These are phyloP conservation scores for Acanthiza pusilla DNA, from an alignment of 2,797 vertebrate species.

Conservation along the genomic window DNA sequence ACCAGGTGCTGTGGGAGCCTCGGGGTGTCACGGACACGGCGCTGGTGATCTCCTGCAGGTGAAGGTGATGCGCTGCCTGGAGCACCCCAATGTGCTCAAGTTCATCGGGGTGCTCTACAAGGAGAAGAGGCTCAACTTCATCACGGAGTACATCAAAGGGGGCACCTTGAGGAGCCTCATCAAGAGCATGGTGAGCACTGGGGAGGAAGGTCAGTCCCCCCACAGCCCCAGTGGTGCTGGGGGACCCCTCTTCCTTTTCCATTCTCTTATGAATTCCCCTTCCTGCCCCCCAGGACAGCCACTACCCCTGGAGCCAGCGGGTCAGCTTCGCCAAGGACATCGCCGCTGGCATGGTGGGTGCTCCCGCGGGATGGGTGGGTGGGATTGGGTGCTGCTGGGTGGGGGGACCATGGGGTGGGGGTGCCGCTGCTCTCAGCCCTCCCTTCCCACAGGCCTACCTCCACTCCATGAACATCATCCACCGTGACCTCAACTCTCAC, in stretches of 20 bases:
- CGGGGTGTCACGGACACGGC: rapidly evolving
- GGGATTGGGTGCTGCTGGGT: background rate
- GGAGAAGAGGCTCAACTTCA: constrained; percentile 97
- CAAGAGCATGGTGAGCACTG: constrained; percentile 88
- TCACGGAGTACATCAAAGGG: constrained; percentile 95
- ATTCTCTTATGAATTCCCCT: background rate
- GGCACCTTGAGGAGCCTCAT: constrained; percentile 93
- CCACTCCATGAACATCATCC: constrained; percentile 98
- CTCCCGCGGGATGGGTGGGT: rapidly evolving
- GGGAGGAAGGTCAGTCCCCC: too few species aligned
- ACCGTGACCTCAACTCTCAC: constrained; percentile 96
- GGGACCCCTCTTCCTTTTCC: background rate
- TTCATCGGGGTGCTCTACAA: constrained; percentile 98
- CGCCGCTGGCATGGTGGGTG: constrained; percentile 90
- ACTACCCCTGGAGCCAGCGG: constrained; percentile 91
- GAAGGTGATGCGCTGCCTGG: constrained; percentile 96
- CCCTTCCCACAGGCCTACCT: constrained; percentile 84
- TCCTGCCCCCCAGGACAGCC: constrained; percentile 80
- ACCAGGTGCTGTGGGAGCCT: rapidly evolving
- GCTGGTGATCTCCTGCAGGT: constrained; percentile 74
- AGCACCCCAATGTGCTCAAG: constrained; percentile 94
- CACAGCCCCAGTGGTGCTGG: background rate
- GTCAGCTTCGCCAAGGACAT: constrained; percentile 97
- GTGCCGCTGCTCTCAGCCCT: background rate
- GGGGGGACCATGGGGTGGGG: rapidly evolving